Evolutionary conservation across 2,888 invertebrate genomes (phyloP).

Genomic region (Volucella inanis): DNA sequence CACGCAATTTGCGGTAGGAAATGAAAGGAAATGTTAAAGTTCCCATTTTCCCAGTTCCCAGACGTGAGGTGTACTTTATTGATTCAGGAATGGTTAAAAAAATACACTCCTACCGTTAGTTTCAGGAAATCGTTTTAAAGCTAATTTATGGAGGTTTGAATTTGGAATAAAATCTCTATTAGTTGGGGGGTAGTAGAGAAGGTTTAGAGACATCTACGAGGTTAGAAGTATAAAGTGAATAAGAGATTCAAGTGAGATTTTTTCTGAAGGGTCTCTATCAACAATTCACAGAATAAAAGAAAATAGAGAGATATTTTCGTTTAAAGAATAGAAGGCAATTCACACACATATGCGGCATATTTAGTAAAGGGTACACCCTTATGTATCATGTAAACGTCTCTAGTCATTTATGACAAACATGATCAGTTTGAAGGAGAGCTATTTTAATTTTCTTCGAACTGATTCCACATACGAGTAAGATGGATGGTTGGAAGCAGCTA

Average conservation of each 20-base stretch:
- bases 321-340: too few species aligned
- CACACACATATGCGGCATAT: too few species aligned
- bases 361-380: too few species aligned
- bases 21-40: not conserved
- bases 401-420: too few species aligned
- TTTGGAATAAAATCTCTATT: not conserved
- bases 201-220: not conserved
- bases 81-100: slow-evolving; percentile 3
- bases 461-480: too few species aligned
- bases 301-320: too few species aligned
- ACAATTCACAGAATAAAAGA: too few species aligned
- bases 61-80: slow-evolving; percentile 28
- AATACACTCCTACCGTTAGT: slow-evolving; percentile 8
- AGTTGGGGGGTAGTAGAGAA: not conserved
- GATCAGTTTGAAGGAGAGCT: too few species aligned
- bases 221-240: not conserved
- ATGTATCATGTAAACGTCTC: too few species aligned
- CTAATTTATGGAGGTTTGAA: slow-evolving; percentile 26
- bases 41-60: not conserved
- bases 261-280: too few species aligned
- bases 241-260: not conserved
- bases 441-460: too few species aligned
- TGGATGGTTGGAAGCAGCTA: too few species aligned
- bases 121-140: slow-evolving; percentile 19
- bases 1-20: slow-evolving; percentile 33